Conservation (phyloP, 2,113 vertebrate species). For the Cyphomyrus plagiostoma region DNA sequence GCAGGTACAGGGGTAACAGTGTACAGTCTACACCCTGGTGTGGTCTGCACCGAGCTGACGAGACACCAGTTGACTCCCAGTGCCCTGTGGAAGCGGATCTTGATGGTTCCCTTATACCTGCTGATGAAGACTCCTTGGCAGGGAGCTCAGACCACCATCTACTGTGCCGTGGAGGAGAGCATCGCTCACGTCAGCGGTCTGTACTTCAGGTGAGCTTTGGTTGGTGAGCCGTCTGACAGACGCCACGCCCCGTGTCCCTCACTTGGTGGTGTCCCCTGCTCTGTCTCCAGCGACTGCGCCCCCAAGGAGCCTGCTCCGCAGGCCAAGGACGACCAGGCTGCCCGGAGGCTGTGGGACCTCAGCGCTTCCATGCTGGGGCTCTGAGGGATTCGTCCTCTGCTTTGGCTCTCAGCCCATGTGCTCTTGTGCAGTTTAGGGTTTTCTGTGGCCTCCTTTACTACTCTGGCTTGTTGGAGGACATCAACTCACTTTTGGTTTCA, state of each 20-base stretch:
- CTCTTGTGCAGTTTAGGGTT: not conserved
- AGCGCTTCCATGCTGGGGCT: constrained; percentile 59
- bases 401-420: not conserved
- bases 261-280: not conserved
- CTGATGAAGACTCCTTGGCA: constrained; percentile 52
- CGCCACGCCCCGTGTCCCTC: not conserved
- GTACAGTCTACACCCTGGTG: constrained; percentile 62
- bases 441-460: not conserved
- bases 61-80: constrained; percentile 42
- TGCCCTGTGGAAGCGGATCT: constrained; percentile 41
- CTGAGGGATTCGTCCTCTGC: not conserved
- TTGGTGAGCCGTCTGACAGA: no score
- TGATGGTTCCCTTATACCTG: constrained; percentile 17
- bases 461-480: not conserved
- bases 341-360: constrained; percentile 59
- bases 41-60: constrained; percentile 55
- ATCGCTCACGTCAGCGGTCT: constrained; percentile 47
- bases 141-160: constrained; percentile 60
- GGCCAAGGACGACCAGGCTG: constrained; percentile 49
- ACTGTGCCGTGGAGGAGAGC: constrained; percentile 58
- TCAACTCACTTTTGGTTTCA: not conserved
- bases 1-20: constrained; percentile 53
- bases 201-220: constrained; percentile 57
- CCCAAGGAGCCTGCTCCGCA: constrained; percentile 43
- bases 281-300: constrained; percentile 54